Base-by-base conservation (phyloP, 2,113 vertebrate genomes). In the Sinosuthora webbiana region DNA sequence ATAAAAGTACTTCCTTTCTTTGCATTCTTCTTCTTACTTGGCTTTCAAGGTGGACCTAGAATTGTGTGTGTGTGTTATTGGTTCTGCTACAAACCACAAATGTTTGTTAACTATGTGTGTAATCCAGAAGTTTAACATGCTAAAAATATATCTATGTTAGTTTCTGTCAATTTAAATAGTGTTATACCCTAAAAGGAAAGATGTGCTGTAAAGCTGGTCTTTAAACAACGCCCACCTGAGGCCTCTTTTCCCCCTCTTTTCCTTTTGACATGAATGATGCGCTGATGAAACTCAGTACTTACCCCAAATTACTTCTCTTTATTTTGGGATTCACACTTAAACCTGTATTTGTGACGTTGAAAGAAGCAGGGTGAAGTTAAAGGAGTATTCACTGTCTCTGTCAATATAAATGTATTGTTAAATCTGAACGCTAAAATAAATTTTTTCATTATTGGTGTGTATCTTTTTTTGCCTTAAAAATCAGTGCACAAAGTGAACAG, bases 171-270 rank as follows among this genome's bases (percentile, higher is more conserved):
- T 91, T 93, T 91, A 87, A 91, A 94, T 84, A 85, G n/a, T 76
- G 55, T 94, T 92, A 91, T 96, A 97, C 95, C 95, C 67, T 97
- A 97, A 96, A 97, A 96, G 96, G 97, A 94, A 89, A 94, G 93
- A 92, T 73, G 55, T 63, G 77, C 70, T 5, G 10, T 67, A 87
- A 62, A 84, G 62, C 73, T 94, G 52, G 47, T 91, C 88, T 88
- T 85, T 25, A 73, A 52, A 83, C 86, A 95, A 91, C 62, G 20
- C 90, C 89, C 59, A 83, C 74, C 81, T 93, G 57, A 69, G 47
- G 44, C 41, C 21, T 74, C 81, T 74, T 45, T 78, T 60, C 11
- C 21, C 22, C 53, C 50, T 39, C 8, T 11, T 47, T 53, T 81
- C 15, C 7, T 35, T 87, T 52, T 84, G 87, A 67, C 78, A 90